A percentile compares a stretch with the other conserved stretches of the same genome.
phyloP scores from a whole-genome alignment of 1,140 invertebrate species.

The Aphaenogaster floridana region DNA sequence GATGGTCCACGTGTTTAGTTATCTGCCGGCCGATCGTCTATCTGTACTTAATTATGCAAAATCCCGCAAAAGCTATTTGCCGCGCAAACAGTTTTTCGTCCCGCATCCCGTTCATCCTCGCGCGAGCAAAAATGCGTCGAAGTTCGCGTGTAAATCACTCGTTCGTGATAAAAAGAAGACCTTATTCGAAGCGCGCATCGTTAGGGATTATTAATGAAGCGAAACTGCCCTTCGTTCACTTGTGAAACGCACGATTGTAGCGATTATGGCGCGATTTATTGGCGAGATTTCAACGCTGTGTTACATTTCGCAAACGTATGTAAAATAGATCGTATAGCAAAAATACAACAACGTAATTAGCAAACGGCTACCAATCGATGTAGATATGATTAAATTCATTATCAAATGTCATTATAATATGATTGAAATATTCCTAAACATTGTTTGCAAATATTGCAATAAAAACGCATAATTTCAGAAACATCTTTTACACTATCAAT shows the following conservation, averaged over 20 bases:
- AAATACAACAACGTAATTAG: neutral
- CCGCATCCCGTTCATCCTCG: neutral
- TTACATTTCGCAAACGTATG: neutral
- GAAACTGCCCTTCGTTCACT: neutral
- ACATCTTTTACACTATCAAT: neutral
- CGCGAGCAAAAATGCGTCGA: neutral
- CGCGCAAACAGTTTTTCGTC: constrained; percentile 43
- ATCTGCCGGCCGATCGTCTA: neutral
- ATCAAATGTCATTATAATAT: neutral
- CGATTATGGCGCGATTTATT: neutral
- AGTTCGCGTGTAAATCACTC: neutral
- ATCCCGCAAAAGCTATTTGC: constrained; percentile 39
- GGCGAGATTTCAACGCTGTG: neutral
- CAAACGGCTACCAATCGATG: neutral
- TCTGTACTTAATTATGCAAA: constrained; percentile 56
- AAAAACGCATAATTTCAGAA: too few species aligned
- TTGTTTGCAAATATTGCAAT: neutral
- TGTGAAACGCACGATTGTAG: neutral
- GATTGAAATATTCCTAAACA: constrained; percentile 5
- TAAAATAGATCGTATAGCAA: neutral
- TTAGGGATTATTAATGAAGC: constrained; percentile 30
- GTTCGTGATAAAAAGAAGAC: neutral
- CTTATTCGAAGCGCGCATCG: neutral
- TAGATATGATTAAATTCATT: neutral
- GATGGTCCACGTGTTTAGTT: neutral